Percentiles rank a stretch among this genome's conserved stretches.
phyloP scores from a whole-genome alignment of 2,888 invertebrate genomes.

The Nomada lathburiana region DNA sequence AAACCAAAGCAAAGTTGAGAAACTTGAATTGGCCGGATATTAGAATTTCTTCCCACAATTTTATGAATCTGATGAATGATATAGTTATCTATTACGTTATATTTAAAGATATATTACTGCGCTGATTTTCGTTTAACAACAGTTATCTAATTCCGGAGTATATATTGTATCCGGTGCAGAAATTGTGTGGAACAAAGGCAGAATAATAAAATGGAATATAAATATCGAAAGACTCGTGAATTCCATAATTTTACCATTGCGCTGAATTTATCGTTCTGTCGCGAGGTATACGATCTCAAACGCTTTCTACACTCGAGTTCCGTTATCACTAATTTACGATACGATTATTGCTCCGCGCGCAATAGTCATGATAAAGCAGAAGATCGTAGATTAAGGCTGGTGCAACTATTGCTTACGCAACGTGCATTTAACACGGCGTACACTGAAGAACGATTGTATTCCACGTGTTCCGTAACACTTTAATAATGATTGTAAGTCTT shows the following conservation, averaged over 20 bases:
- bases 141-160: no score
- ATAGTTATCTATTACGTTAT: no score
- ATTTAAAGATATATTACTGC: no score
- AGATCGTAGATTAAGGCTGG: conserved; percentile 58
- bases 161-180: background rate
- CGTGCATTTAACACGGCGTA: conserved; percentile 32
- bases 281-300: background rate
- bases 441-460: conserved; percentile 35
- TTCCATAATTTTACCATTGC: conserved; percentile 4
- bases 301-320: conserved; percentile 39
- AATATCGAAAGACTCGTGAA: background rate
- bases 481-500: conserved; percentile 26
- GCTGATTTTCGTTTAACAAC: no score
- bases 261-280: conserved; percentile 10
- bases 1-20: no score
- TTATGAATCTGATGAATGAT: no score
- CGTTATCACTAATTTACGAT: conserved; percentile 67
- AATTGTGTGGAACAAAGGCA: no score
- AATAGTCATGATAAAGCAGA: conserved; percentile 55
- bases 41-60: no score
- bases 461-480: conserved; percentile 27
- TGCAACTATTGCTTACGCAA: conserved; percentile 57
- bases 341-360: conserved; percentile 53
- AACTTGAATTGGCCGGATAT: no score
- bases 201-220: background rate